Evolutionary conservation across 1,140 invertebrate species (phyloP).

Genomic region (Trichoplusia ni): DNA sequence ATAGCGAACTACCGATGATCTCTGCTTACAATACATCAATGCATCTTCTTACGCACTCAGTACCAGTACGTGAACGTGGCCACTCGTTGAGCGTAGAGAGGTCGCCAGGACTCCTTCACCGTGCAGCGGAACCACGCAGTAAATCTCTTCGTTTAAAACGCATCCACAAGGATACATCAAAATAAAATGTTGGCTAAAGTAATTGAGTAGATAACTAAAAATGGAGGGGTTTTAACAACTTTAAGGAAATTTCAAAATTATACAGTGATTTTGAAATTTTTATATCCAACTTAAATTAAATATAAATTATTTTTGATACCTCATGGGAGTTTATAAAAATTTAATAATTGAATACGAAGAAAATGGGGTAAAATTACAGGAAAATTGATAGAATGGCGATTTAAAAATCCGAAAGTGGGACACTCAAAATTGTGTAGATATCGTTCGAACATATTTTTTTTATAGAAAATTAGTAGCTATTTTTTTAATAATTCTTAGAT

Average conservation of each 20-base stretch:
- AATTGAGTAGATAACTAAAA: background rate
- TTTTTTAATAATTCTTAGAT: too few species aligned
- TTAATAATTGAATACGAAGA: background rate
- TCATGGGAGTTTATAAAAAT: constrained; percentile 7
- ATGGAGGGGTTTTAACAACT: background rate
- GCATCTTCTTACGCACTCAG: constrained; percentile 39
- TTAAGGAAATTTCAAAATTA: background rate
- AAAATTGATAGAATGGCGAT: too few species aligned
- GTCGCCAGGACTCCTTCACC: constrained; percentile 45
- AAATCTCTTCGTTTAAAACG: constrained; percentile 67
- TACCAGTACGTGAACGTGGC: constrained; percentile 54
- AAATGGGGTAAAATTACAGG: too few species aligned
- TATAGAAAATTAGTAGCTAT: too few species aligned
- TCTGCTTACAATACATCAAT: constrained; percentile 41
- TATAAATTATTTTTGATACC: constrained; percentile 50
- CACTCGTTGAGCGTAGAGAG: constrained; percentile 61
- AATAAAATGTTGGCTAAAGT: constrained; percentile 31
- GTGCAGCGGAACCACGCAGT: constrained; percentile 57
- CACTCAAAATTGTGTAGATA: background rate
- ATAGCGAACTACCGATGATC: constrained; percentile 44
- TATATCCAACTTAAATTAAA: constrained; percentile 2
- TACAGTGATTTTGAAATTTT: background rate
- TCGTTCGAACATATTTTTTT: background rate
- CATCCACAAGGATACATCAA: constrained; percentile 39
- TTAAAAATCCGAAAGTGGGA: too few species aligned